Base-by-base conservation (phyloP, 2,888 invertebrate genomes). In the Maniola hyperantus region DNA sequence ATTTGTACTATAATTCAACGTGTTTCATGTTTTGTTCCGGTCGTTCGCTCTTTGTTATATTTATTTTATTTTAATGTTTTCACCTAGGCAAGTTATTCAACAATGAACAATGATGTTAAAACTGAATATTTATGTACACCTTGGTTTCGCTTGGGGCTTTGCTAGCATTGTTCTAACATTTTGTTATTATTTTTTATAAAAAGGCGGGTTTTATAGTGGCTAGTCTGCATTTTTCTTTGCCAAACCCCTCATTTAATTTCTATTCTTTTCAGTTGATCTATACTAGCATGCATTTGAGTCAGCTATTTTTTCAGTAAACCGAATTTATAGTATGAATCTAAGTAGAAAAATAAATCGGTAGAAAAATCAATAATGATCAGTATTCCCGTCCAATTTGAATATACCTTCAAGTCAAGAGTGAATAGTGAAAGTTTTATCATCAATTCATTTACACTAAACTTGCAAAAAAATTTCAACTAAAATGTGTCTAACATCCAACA, bases 21-120 rank as follows among this genome's bases (percentile, higher is more conserved):
- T 70, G 67, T 66, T 74, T 72, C 69, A 71, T 65, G 61, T 66
- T 74, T 73, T 73, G 69, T 73, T 71, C 72, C 70, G 70, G 66
- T 69, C 39, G 70, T 62, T 59, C 50, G 58, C 59, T 63, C 55
- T 71, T 72, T 65, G 67, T 68, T 70, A 33, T 68, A 57, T 70
- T 20, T 67, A 44, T 67, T 70, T 55, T 67, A 44, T 67, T 63
- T 46, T 63, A 44, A 63, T 63, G 55, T 63, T 63, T 42, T 11
- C 26, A 53, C 39, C 39, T 15, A 26, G 53, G 53, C 39, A 36
- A 60, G 26, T 26, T 39, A 11, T 50, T 60, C 60, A 44, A 18
- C 36, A 50, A 50, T 62, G 53, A 53, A 62, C 62, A 53, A 62
- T 26, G 26, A 15, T 42, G 48, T 62, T 48, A 42, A 26, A 26